Base-by-base conservation (phyloP, 2,888 invertebrate species). In the Candidula unifasciata region DNA sequence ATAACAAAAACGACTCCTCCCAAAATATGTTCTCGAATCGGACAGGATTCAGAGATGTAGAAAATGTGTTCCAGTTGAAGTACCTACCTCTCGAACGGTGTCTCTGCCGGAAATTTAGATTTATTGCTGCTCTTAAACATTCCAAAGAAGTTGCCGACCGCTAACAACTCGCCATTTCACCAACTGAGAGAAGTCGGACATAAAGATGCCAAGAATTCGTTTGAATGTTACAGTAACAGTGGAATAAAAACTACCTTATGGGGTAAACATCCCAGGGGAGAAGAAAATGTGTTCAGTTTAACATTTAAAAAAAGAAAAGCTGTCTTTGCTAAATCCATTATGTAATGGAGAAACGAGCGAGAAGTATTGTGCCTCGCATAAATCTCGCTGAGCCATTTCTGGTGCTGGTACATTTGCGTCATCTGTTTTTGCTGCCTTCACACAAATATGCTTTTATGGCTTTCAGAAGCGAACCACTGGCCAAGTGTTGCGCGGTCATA, bases 271-370 rank as follows among this genome's bases (percentile, higher is more conserved):
- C 13, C 3, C 3, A 6, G 13, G 27, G 16, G 27, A 27, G 27
- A 27, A 5, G 8, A 16, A 35, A 18, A 27, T 60, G 37, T 66
- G 35, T 69, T 74, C 44, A 6, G 37, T 37, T 37, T 60, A 64
- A 44, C 44, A 74, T 18, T 44, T 21, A 37, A n/a, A 66, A 66
- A 35, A 73, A 37, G 64, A 78, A 78, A 64, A 27, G 3, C 3
- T 13, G 21, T 33, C 57, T 79, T 79, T 79, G 79, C n/a, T 24
- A 79, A 79, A 79, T 79, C 79, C 37, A 79, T 79, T 79, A 79
- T 79, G 68, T 79, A 66, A 79, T 37, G 16, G 79, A 66, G 68
- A 79, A 68, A 44, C 64, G 79, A 66, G 68, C 57, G 44, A 79
- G 79, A n/a, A 44, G 79, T 66, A 64, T 66, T 68, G 54, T 79